phyloP scores from a whole-genome alignment of 2,888 invertebrate genomes.

The Aradus depressus region DNA sequence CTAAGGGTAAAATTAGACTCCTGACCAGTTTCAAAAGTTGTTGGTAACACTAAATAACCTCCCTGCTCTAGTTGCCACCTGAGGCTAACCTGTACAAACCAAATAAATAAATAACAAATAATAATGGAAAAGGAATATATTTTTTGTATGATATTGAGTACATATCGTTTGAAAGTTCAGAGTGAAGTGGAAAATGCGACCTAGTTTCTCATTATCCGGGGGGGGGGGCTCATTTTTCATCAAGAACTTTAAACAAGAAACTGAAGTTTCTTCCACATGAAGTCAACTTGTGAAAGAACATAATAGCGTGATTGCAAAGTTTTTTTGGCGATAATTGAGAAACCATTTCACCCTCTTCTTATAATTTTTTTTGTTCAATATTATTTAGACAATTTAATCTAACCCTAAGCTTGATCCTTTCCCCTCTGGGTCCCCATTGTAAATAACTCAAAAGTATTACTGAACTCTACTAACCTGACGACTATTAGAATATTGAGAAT shows the following conservation, averaged over 20 bases:
- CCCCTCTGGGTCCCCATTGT: too few species aligned
- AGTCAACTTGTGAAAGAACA: background rate
- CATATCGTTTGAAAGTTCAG: slow-evolving; percentile 1
- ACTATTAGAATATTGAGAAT: slow-evolving; percentile 85
- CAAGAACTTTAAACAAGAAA: too few species aligned
- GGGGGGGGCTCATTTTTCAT: too few species aligned
- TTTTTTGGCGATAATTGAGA: background rate
- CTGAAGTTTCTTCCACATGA: too few species aligned
- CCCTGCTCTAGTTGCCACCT: slow-evolving; percentile 70
- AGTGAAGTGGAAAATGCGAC: too few species aligned
- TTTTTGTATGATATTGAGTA: background rate
- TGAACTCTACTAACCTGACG: slow-evolving; percentile 54
- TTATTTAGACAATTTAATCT: too few species aligned
- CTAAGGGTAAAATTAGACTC: slow-evolving; percentile 80
- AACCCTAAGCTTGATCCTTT: too few species aligned
- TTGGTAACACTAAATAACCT: slow-evolving; percentile 74
- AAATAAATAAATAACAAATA: too few species aligned
- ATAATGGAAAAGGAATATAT: background rate
- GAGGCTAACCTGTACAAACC: slow-evolving; percentile 46
- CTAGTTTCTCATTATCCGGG: too few species aligned
- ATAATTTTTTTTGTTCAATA: too few species aligned
- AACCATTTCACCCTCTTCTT: too few species aligned
- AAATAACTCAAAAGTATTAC: too few species aligned
- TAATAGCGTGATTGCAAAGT: background rate
- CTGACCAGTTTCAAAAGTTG: slow-evolving; percentile 82